phyloP scores from a whole-genome alignment of 2,113 vertebrate species.

The Dendropsophus ebraccatus region DNA sequence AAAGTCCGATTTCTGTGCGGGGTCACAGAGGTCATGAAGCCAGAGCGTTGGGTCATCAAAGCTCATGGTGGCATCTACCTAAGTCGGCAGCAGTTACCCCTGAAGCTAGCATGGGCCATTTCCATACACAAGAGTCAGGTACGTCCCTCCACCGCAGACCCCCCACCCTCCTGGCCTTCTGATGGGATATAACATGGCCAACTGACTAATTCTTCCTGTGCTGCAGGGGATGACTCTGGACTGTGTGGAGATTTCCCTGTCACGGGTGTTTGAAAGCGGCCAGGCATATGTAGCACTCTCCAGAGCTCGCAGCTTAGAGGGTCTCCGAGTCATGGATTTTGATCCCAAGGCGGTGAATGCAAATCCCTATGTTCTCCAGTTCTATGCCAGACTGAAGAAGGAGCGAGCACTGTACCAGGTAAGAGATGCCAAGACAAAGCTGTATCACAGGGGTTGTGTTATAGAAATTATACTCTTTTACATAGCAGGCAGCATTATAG shows the following conservation, averaged over 20 bases:
- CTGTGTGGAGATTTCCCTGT: constrained; percentile 90
- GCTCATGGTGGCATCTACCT: constrained; percentile 79
- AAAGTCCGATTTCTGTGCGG: constrained; percentile 89
- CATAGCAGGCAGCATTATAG: background rate
- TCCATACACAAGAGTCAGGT: constrained; percentile 99
- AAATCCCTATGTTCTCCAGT: constrained; percentile 83
- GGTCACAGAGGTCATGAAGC: constrained; percentile 79
- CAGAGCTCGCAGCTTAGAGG: constrained; percentile 84
- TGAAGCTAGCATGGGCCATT: constrained; percentile 96
- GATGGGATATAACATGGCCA: background rate
- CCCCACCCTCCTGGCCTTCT: background rate
- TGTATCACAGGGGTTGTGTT: background rate
- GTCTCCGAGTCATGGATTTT: constrained; percentile 93
- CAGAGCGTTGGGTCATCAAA: constrained; percentile 88
- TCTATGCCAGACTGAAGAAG: constrained; percentile 80
- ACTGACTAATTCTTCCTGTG: background rate
- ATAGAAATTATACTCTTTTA: background rate
- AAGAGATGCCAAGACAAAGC: background rate
- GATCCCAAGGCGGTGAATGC: constrained; percentile 85
- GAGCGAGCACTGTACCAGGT: constrained; percentile 76
- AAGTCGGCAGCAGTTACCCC: constrained; percentile 89
- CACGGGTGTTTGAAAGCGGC: constrained; percentile 91
- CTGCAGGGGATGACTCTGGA: constrained; percentile 89
- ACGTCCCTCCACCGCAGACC: no score
- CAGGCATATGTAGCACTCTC: constrained; percentile 97